These are phyloP conservation scores for Anarhynchus alexandrinus DNA, from an alignment of 2,113 vertebrate species.

Conservation along the genomic window DNA sequence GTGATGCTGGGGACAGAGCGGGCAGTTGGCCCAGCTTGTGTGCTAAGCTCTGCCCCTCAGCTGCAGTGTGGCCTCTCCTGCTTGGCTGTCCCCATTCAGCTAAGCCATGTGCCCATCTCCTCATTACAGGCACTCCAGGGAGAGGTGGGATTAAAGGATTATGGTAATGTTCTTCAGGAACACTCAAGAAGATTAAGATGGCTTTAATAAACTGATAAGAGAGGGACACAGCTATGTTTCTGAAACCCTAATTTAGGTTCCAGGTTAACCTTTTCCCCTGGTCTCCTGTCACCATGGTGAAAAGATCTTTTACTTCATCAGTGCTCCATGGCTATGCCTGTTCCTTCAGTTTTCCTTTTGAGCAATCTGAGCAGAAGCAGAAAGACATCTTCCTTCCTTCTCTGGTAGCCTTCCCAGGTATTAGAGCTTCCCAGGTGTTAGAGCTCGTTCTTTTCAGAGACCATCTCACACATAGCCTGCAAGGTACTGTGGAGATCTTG, in stretches of 20 bases:
- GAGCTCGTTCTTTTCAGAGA: background rate
- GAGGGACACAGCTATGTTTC: conserved; percentile 26
- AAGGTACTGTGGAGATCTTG: background rate
- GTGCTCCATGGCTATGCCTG: background rate
- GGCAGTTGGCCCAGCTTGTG: background rate
- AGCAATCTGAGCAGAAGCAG: background rate
- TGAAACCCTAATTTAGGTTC: conserved; percentile 53
- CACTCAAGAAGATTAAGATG: conserved; percentile 62
- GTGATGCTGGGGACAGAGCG: accelerated
- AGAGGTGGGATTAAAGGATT: conserved; percentile 71
- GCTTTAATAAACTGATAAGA: conserved; percentile 67
- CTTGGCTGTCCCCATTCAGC: conserved; percentile 48
- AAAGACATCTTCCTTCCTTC: background rate
- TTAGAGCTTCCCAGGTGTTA: background rate
- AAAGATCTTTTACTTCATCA: background rate
- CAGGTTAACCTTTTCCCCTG: conserved; percentile 41
- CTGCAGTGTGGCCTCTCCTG: background rate
- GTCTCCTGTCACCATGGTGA: background rate
- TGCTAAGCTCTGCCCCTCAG: background rate
- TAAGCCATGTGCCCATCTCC: conserved; percentile 48
- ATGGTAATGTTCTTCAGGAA: conserved; percentile 66
- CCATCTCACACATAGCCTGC: background rate
- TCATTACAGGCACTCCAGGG: conserved; percentile 61
- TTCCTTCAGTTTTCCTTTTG: background rate
- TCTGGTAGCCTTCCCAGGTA: background rate